These are phyloP conservation scores for Cyclura pinguis DNA, from an alignment of 2,797 vertebrate species.

Conservation along the genomic window DNA sequence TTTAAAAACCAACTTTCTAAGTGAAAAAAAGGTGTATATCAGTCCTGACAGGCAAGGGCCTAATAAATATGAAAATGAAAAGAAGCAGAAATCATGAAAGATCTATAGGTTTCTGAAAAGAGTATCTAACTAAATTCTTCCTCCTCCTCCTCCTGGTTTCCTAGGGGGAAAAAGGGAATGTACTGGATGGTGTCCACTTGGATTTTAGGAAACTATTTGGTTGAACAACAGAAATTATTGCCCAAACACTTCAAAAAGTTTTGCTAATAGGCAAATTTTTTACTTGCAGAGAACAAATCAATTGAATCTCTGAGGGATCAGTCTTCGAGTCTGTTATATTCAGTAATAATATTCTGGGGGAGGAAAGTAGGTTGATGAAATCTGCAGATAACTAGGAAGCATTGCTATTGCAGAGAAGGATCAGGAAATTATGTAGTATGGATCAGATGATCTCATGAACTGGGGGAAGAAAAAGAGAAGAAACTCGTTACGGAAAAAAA, in stretches of 20 bases:
- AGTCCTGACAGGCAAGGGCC: background rate
- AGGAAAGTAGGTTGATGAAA: slow-evolving; percentile 39
- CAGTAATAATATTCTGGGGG: slow-evolving; percentile 25
- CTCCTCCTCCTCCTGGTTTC: background rate
- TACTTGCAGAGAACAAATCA: slow-evolving; percentile 17
- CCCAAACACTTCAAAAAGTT: background rate
- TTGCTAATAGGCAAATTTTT: slow-evolving; percentile 19
- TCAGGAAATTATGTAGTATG: slow-evolving; percentile 23
- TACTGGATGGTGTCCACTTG: background rate
- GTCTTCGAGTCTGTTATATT: slow-evolving; percentile 34
- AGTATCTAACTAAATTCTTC: background rate
- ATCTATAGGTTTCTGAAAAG: background rate
- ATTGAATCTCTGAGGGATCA: slow-evolving; percentile 3
- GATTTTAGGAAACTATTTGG: slow-evolving; percentile 29
- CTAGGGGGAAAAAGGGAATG: slow-evolving; percentile 3
- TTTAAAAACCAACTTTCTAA: background rate
- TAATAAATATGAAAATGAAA: background rate
- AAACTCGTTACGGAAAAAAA: background rate
- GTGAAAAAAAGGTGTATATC: background rate
- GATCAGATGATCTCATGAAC: slow-evolving; percentile 36
- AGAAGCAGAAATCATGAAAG: background rate
- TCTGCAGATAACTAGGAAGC: slow-evolving; percentile 37
- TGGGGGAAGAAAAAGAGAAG: slow-evolving; percentile 8
- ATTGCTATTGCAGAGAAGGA: background rate
- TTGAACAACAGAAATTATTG: slow-evolving; percentile 7